A percentile compares a stretch with the other conserved stretches of the same genome.
Evolutionary conservation across 2,113 vertebrate species (phyloP).

Genomic region (Spea bombifrons): DNA sequence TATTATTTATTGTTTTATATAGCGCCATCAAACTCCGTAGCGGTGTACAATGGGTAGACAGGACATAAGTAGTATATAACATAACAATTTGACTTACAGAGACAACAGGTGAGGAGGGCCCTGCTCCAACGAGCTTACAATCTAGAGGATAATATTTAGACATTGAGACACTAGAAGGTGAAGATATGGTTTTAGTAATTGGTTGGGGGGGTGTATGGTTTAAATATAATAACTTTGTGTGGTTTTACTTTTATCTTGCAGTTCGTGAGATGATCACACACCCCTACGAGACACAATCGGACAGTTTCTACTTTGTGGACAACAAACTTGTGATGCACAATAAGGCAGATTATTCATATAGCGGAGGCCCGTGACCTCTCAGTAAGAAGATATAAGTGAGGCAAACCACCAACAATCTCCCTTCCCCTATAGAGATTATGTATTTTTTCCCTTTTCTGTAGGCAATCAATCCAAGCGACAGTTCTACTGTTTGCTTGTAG

Average conservation of each 20-base stretch:
- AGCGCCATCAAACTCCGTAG: too few relatives aligned
- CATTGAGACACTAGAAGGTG: too few relatives aligned
- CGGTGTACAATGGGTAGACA: too few relatives aligned
- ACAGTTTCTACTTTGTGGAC: conserved; percentile 99
- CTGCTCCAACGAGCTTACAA: too few relatives aligned
- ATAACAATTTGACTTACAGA: too few relatives aligned
- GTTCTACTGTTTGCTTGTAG: conserved; percentile 57
- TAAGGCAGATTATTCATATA: conserved; percentile 98
- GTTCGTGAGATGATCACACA: conserved; percentile 94
- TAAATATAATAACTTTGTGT: too few relatives aligned
- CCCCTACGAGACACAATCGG: conserved; percentile 94
- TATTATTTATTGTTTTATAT: too few relatives aligned
- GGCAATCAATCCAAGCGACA: conserved; percentile 43
- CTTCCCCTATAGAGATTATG: conserved; percentile 47
- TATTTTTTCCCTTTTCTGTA: conserved; percentile 54
- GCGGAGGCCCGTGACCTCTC: conserved; percentile 74
- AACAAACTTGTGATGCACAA: conserved; percentile 99
- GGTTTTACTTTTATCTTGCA: conserved; percentile 53
- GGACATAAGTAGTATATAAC: too few relatives aligned
- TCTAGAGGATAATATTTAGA: too few relatives aligned
- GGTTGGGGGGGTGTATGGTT: too few relatives aligned
- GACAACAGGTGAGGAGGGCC: too few relatives aligned
- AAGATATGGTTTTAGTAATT: too few relatives aligned
- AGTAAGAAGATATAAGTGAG: neutral
- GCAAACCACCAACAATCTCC: neutral